Base-by-base conservation (phyloP, 2,888 invertebrate species). In the Brachylomia viminalis region DNA sequence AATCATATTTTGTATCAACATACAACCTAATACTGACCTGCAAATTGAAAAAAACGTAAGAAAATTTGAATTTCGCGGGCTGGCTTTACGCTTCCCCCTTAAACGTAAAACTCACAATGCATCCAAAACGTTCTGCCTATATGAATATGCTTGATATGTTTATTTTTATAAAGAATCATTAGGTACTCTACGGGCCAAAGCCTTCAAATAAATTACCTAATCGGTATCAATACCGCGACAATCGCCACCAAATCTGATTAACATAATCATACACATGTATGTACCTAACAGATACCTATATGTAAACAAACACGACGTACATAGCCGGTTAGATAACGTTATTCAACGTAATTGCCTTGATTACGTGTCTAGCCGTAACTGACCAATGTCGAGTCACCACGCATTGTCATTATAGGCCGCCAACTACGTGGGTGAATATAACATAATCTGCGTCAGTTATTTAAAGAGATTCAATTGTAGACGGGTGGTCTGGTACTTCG, bases 361-460 rank as follows among this genome's bases (percentile, higher is more conserved):
- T 81, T 75, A 72, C 72, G 81, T 33, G 49, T 30, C 58, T 38
- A 64, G 59, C 33, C 17, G n/a, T 30, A 49, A n/a, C 68, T 70
- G 47, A 47, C 87, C 88, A 86, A 83, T 87, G 66, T 71, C 64
- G 72, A 61, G 52, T 67, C 68, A 73, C 83, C 88, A 88, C 85
- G 82, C 13, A 20, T 1, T 15, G 49, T 59, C 56, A 49, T 15
- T 38, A 52, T 38, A 65, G 20, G 17, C 56, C 15, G n/a, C 13
- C n/a, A 52, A 20, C n/a, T 49, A 52, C 52, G 85, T 66, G 56
- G 84, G 70, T 64, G 77, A 33, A 59, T 52, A 54, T 15, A 49
- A 61, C 52, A 54, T n/a, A 66, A n/a, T 61, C 54, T 23, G 61
- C 79, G 49, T 65, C 11, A 2, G 15, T 62, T 82, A 77, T 82